Conservation (phyloP, 2,888 invertebrate genomes). For the Eupithecia inturbata region DNA sequence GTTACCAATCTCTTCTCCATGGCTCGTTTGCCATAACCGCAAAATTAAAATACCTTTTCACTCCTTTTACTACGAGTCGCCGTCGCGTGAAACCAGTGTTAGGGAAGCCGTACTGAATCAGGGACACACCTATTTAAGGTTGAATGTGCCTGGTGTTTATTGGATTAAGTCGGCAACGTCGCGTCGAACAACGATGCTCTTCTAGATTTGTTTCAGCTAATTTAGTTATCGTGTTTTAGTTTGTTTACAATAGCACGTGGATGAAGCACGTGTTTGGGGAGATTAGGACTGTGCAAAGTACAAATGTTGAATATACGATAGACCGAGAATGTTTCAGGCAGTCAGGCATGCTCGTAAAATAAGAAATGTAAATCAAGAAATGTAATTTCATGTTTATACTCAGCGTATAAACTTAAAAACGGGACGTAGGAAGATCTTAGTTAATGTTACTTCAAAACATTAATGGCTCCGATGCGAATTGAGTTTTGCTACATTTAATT, state of each 20-base stretch:
- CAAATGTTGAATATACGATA: not conserved
- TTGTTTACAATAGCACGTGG: constrained; percentile 24
- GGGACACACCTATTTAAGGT: constrained; percentile 57
- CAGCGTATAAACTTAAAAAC: not conserved
- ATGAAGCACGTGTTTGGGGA: constrained; percentile 26
- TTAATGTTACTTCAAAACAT: not conserved
- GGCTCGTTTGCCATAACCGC: constrained; percentile 29
- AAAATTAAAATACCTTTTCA: constrained; percentile 33
- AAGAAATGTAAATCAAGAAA: not conserved
- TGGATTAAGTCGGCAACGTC: constrained; percentile 63
- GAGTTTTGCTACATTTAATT: constrained; percentile 31
- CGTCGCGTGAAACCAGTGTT: constrained; percentile 53
- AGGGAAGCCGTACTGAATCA: constrained; percentile 67
- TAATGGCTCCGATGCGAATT: constrained; percentile 5
- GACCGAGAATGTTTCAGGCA: not conserved
- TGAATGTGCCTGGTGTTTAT: constrained; percentile 66
- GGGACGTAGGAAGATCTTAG: not conserved
- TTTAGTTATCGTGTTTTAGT: constrained; percentile 26
- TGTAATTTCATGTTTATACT: too few relatives aligned
- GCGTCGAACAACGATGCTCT: constrained; percentile 42
- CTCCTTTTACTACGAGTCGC: constrained; percentile 29
- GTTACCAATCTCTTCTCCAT: constrained; percentile 19
- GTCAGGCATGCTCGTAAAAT: not conserved
- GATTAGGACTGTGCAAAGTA: not conserved
- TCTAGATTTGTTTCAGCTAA: constrained; percentile 36